phyloP scores from a whole-genome alignment of 2,113 vertebrate genomes.

The Charina bottae region DNA sequence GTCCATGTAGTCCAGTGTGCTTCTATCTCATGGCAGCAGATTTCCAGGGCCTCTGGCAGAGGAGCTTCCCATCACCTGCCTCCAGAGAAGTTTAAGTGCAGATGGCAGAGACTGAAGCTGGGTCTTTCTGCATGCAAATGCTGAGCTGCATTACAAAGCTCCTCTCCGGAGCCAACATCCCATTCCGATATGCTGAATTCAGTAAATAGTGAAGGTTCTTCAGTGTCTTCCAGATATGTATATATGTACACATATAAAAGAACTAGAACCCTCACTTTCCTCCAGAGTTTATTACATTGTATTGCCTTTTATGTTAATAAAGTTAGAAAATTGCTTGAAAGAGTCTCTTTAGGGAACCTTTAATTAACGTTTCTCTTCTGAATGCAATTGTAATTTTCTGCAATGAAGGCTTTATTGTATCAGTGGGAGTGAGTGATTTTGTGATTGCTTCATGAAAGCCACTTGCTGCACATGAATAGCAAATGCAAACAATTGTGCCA shows the following conservation, averaged over 20 bases:
- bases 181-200: background rate
- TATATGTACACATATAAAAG: background rate
- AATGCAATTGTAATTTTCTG: background rate
- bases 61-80: background rate
- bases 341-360: background rate
- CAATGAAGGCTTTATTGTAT: background rate
- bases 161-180: background rate
- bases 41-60: background rate
- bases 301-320: background rate
- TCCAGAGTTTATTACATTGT: background rate
- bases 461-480: background rate
- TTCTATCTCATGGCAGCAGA: background rate
- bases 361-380: background rate
- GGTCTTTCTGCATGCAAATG: background rate
- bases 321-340: background rate
- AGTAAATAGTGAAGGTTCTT: background rate
- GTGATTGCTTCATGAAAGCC: constrained; percentile 34
- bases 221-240: background rate
- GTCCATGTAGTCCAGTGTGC: too few species aligned
- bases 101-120: background rate
- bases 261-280: background rate
- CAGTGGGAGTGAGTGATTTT: constrained; percentile 26
- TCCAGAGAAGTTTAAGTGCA: background rate
- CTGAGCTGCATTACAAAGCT: background rate
- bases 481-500: constrained; percentile 15